phyloP scores from a whole-genome alignment of 1,140 invertebrate species.

The Trichoplusia ni region DNA sequence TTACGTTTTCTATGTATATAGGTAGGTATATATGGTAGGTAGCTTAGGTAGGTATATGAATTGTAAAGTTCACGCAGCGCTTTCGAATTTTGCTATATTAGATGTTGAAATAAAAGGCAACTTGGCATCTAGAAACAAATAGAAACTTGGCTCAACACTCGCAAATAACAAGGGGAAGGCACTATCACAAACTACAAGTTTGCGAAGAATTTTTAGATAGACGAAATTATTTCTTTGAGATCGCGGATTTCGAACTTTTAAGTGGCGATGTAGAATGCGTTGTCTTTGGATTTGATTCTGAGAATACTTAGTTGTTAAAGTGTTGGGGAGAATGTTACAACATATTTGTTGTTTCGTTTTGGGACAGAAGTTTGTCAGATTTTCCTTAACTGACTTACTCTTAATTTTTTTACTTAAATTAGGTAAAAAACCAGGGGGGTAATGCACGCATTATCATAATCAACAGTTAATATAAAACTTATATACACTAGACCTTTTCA shows the following conservation, averaged over 20 bases:
- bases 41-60: no score
- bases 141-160: slow-evolving; percentile 23
- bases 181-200: slow-evolving; percentile 7
- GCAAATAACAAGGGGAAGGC: slow-evolving; percentile 7
- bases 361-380: no score
- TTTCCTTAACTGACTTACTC: no score
- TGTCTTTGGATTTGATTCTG: background rate
- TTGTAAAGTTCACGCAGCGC: background rate
- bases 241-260: background rate
- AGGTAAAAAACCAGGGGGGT: no score
- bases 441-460: no score
- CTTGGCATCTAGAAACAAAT: slow-evolving; percentile 23
- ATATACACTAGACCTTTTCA: no score
- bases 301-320: background rate
- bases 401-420: no score
- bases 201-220: slow-evolving; percentile 1
- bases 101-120: slow-evolving; percentile 16
- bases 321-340: no score
- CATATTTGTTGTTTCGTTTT: no score
- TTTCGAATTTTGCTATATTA: background rate
- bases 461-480: no score
- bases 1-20: no score
- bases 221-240: slow-evolving; percentile 11
- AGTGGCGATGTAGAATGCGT: background rate
- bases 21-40: no score